A percentile compares a stretch with the other conserved stretches of the same genome.
Conservation (phyloP, 1,140 invertebrate species). For the Prorops nasuta region DNA sequence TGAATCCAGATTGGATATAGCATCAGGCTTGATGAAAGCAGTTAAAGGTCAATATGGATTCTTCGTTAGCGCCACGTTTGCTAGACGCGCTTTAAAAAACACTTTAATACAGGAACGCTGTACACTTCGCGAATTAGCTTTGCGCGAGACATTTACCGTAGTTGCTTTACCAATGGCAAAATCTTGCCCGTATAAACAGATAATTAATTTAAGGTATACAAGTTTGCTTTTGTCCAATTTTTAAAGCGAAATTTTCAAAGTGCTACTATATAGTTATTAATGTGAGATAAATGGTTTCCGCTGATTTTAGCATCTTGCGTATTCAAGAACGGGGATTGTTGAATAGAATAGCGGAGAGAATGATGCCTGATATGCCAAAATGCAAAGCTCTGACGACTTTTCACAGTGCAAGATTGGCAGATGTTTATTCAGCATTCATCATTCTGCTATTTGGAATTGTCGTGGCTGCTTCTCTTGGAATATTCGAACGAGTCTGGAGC, state of each 20-base stretch:
- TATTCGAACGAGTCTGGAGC: conserved; percentile 41
- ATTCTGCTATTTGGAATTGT: conserved; percentile 40
- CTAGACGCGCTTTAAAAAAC: conserved; percentile 43
- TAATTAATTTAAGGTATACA: conserved; percentile 52
- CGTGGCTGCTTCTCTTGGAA: conserved; percentile 27
- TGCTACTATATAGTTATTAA: too few relatives aligned
- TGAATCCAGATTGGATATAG: conserved; percentile 42
- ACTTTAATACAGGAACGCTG: conserved; percentile 49
- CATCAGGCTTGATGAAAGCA: conserved; percentile 43
- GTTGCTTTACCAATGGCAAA: conserved; percentile 51
- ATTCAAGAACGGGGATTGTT: conserved; percentile 50
- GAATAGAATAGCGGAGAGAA: conserved; percentile 38
- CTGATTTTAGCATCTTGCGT: conserved; percentile 43
- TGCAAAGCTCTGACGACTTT: conserved; percentile 42
- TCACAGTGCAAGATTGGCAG: conserved; percentile 45
- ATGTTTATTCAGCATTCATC: conserved; percentile 53
- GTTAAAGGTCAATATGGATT: conserved; percentile 51
- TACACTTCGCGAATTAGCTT: conserved; percentile 42
- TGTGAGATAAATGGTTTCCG: too few relatives aligned
- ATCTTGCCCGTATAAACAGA: conserved; percentile 48
- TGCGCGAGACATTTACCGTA: conserved; percentile 41
- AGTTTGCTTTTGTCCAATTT: too few relatives aligned
- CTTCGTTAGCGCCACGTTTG: conserved; percentile 51
- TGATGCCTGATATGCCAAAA: conserved; percentile 47
- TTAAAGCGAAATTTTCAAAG: conserved; percentile 1